Conservation (phyloP, 2,113 vertebrate species). For the Amphilophus citrinellus region DNA sequence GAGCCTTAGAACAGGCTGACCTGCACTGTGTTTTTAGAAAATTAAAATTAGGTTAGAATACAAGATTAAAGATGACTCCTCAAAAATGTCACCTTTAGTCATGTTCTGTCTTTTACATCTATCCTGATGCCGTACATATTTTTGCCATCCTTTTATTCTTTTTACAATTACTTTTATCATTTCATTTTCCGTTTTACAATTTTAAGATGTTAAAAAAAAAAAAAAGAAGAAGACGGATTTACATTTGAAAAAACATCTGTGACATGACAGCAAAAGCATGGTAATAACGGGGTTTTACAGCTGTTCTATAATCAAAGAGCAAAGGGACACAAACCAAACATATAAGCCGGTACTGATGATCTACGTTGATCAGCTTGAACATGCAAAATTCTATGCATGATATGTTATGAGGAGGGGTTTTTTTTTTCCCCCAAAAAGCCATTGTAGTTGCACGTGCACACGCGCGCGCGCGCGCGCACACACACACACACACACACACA, state of each 20-base stretch:
- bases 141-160: background rate
- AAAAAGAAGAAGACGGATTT: background rate
- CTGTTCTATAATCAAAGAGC: constrained; percentile 26
- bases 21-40: background rate
- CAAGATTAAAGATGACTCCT: background rate
- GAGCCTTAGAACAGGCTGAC: background rate
- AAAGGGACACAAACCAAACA: constrained; percentile 8
- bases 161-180: background rate
- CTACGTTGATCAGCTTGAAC: constrained; percentile 9
- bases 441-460: background rate
- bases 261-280: constrained; percentile 20
- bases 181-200: background rate
- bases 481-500: background rate
- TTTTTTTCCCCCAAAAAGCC: background rate
- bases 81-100: background rate
- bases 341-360: background rate
- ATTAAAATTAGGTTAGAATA: background rate
- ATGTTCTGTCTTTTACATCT: background rate
- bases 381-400: constrained; percentile 3
- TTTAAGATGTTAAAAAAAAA: background rate
- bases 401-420: background rate
- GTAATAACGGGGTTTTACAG: constrained; percentile 37
- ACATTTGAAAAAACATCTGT: constrained; percentile 17
- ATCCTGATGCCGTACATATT: background rate
- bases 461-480: background rate